Percentiles rank a stretch among this genome's conserved stretches.
Conservation (phyloP, 1,140 invertebrate species). For the Drosophila grimshawi region DNA sequence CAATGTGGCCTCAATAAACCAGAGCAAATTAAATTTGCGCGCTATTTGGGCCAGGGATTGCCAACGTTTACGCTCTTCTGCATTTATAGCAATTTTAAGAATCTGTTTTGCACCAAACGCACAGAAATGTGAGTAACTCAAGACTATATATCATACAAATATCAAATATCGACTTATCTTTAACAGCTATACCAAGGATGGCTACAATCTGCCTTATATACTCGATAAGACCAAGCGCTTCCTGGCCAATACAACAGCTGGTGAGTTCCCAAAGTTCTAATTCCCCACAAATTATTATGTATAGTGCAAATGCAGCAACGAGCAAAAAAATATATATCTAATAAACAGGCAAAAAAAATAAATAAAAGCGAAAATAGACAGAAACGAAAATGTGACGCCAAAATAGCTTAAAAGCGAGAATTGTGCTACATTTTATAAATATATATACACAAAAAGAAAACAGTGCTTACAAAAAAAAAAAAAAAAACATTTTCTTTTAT, state of each 20-base stretch:
- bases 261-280: slow-evolving; percentile 56
- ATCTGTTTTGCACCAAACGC: slow-evolving; percentile 84
- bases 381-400: slow-evolving; percentile 30
- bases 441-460: slow-evolving; percentile 40
- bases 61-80: slow-evolving; percentile 84
- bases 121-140: slow-evolving; percentile 78
- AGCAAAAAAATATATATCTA: slow-evolving; percentile 41
- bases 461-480: slow-evolving; percentile 33
- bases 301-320: slow-evolving; percentile 79
- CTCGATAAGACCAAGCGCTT: slow-evolving; percentile 84
- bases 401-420: slow-evolving; percentile 41
- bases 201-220: slow-evolving; percentile 84
- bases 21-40: slow-evolving; percentile 83
- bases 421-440: slow-evolving; percentile 58
- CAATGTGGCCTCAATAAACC: slow-evolving; percentile 83
- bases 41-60: slow-evolving; percentile 82
- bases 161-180: not conserved
- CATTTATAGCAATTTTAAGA: slow-evolving; percentile 85
- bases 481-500: slow-evolving; percentile 46
- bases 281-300: slow-evolving; percentile 34
- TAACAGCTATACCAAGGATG: slow-evolving; percentile 80
- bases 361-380: slow-evolving; percentile 42
- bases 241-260: slow-evolving; percentile 83
- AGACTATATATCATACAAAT: not conserved
- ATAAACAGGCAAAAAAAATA: slow-evolving; percentile 44